phyloP scores from a whole-genome alignment of 2,797 vertebrate species.

The Anas bahamensis region DNA sequence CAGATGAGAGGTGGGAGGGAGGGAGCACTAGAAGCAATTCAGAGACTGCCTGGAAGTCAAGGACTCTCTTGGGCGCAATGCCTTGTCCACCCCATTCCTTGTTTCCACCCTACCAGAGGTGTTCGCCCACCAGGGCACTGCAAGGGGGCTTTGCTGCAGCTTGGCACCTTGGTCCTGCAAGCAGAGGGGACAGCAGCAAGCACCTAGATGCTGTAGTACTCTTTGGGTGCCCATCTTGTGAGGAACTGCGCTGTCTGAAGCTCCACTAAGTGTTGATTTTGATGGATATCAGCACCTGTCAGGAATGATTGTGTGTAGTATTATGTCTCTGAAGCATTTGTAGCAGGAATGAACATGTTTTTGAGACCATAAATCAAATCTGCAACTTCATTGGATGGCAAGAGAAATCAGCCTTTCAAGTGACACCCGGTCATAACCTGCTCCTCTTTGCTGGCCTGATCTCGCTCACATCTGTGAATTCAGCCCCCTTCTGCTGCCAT shows the following conservation, averaged over 20 bases:
- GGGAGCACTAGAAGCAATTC: not conserved
- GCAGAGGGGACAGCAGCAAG: not conserved
- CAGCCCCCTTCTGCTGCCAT: not conserved
- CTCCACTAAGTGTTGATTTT: not conserved
- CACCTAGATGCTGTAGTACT: not conserved
- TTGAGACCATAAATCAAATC: not conserved
- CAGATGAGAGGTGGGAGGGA: not conserved
- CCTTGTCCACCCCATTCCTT: not conserved
- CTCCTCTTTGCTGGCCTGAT: not conserved
- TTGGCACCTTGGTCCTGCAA: not conserved
- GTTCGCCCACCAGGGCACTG: not conserved
- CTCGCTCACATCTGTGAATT: conserved; percentile 7
- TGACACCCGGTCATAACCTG: not conserved
- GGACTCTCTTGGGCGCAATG: not conserved
- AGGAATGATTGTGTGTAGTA: not conserved
- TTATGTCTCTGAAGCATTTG: not conserved
- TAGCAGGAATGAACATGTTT: not conserved
- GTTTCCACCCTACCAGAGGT: not conserved
- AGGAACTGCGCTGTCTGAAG: not conserved
- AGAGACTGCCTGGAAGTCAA: not conserved
- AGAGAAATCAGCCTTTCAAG: not conserved
- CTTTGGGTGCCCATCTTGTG: not conserved
- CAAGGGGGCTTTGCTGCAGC: not conserved
- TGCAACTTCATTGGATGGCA: not conserved
- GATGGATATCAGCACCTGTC: not conserved